phyloP scores from a whole-genome alignment of 2,797 vertebrate genomes.

The Liparis tanakae region DNA sequence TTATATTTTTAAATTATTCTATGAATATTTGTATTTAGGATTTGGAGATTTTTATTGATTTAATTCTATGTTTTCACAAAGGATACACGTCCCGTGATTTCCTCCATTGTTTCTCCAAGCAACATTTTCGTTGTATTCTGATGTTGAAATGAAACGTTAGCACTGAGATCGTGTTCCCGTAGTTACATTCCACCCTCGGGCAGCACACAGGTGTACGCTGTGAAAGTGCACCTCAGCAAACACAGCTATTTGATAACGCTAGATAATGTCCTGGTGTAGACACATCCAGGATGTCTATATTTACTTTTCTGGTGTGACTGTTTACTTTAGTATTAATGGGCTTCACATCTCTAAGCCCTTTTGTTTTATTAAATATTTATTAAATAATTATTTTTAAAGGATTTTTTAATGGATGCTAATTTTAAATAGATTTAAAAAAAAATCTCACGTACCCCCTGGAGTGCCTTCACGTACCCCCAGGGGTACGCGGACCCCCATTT shows the following conservation, averaged over 20 bases:
- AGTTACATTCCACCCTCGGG: not conserved
- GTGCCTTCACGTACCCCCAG: no score
- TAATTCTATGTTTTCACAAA: not conserved
- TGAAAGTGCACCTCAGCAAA: slow-evolving; percentile 32
- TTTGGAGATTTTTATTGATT: not conserved
- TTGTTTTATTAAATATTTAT: no score
- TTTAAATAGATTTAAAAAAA: no score
- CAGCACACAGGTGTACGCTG: slow-evolving; percentile 9
- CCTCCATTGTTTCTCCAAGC: not conserved
- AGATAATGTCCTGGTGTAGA: not conserved
- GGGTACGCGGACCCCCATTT: no score
- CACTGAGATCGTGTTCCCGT: not conserved
- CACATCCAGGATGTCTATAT: slow-evolving; percentile 49
- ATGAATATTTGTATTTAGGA: not conserved
- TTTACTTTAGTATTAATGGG: no score
- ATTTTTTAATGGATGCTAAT: no score
- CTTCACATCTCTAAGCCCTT: no score
- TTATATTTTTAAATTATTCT: not conserved
- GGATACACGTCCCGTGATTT: not conserved
- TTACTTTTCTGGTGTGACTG: slow-evolving; percentile 20
- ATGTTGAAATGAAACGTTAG: not conserved
- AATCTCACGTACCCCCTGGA: no score
- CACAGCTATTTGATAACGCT: slow-evolving; percentile 12
- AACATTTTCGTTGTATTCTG: not conserved
- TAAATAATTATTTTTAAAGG: no score